These are phyloP conservation scores for Ageneiosus marmoratus DNA, from an alignment of 2,113 vertebrate species.

Conservation along the genomic window DNA sequence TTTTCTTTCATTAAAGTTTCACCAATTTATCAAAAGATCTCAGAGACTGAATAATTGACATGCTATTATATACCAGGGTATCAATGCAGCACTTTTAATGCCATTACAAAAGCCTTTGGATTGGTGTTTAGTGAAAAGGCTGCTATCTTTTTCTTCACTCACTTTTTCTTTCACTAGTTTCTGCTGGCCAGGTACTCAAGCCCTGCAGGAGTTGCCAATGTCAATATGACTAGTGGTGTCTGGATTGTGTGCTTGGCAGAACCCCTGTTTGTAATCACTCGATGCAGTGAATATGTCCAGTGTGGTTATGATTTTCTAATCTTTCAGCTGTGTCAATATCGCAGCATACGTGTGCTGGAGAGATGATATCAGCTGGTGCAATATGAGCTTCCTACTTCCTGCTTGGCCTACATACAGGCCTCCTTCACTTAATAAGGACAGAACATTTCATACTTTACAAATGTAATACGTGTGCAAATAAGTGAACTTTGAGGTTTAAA, in stretches of 20 bases:
- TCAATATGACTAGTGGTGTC: conserved; percentile 64
- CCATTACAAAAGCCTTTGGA: conserved; percentile 26
- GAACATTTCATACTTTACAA: background rate
- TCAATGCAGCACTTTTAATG: conserved; percentile 37
- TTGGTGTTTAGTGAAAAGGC: conserved; percentile 40
- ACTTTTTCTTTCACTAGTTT: conserved; percentile 43
- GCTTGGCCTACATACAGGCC: conserved; percentile 13
- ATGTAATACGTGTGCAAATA: background rate
- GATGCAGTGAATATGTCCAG: conserved; percentile 68
- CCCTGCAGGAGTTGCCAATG: conserved; percentile 59
- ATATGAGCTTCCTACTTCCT: conserved; percentile 30
- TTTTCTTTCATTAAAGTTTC: background rate
- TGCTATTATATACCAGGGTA: conserved; percentile 27
- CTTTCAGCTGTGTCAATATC: conserved; percentile 67
- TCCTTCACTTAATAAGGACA: background rate
- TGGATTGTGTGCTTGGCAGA: conserved; percentile 66
- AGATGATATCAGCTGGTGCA: conserved; percentile 56
- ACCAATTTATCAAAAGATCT: conserved; percentile 30
- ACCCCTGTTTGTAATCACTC: conserved; percentile 70
- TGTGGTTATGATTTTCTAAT: conserved; percentile 68
- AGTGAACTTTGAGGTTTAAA: background rate
- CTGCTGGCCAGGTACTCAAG: conserved; percentile 59
- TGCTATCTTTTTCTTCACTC: conserved; percentile 42
- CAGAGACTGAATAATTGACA: conserved; percentile 30
- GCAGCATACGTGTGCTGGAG: conserved; percentile 46